Evolutionary conservation across 2,797 vertebrate genomes (phyloP), one percentile per base, ranked within the genome.

Genomic region (Falco novaeseelandiae): DNA sequence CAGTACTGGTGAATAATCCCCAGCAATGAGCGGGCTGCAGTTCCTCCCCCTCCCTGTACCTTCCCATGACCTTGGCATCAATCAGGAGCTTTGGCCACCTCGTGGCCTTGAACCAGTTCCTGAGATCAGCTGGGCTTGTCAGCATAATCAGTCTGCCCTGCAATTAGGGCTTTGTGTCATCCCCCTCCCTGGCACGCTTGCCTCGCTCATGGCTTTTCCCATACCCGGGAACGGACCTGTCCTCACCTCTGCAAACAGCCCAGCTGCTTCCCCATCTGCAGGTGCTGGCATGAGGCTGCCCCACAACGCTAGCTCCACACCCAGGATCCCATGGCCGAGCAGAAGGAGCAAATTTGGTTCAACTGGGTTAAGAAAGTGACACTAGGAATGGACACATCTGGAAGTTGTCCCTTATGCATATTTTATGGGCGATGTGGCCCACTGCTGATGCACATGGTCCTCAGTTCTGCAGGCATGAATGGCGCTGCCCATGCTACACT

Each of bases 21-120:
- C 36, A 27, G 74, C 30, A 10, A 21, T 4, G 34, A 40, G 16
- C 3, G 34, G 14, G 27, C 9, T 59, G 20, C 48, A 0, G 0
- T 42, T n/a, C 21, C 52, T 66, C 58, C 21, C 51, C 40, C 30
- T 73, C 20, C 4, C 23, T 15, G 59, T 66, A 44, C 63, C 83
- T 92, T 40, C 72, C 69, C 3, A 7, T 65, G 87, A 77, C 95
- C 92, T 97, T 94, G 91, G 61, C 89, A 90, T 89, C 67, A 12
- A n/a, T 82, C 83, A 87, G 88, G 69, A 84, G 51, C 46, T 46
- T 34, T 3, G 44, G 82, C 55, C 82, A 81, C 72, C 62, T 91
- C 14, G 2, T 79, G 72, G 69, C 85, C 89, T 93, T 29, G 54
- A 83, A 84, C 51, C 51, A 79, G 66, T 0, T 25, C 73, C 82